phyloP scores from a whole-genome alignment of 2,888 invertebrate species.

The Tiliacea aurago region DNA sequence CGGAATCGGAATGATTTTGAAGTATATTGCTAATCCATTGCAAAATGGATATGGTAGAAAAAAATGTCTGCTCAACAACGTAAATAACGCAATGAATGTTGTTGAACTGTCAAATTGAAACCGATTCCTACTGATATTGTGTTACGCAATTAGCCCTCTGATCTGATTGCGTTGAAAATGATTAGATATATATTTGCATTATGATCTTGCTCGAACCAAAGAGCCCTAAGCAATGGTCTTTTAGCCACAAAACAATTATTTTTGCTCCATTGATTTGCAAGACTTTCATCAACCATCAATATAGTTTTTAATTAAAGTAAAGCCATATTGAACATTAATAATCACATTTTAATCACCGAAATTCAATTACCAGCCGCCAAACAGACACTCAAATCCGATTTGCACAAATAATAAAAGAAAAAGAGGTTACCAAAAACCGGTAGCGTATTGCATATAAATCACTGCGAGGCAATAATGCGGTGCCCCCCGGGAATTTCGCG shows the following conservation, averaged over 20 bases:
- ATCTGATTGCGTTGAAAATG: conserved; percentile 31
- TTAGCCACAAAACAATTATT: neutral
- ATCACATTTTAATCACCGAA: conserved; percentile 37
- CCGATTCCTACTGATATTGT: no score
- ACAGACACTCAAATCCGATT: conserved; percentile 35
- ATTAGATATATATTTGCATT: conserved; percentile 26
- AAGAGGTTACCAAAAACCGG: conserved; percentile 75
- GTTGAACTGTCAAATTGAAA: no score
- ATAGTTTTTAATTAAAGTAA: conserved; percentile 38
- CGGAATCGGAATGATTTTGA: no score
- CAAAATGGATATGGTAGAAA: no score
- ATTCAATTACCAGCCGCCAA: conserved; percentile 49
- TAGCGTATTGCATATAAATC: conserved; percentile 85
- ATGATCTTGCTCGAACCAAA: conserved; percentile 7
- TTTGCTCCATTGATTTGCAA: conserved; percentile 3
- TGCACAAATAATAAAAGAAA: conserved; percentile 63
- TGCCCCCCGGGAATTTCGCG: conserved; percentile 77
- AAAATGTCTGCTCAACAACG: no score
- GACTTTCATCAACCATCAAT: conserved; percentile 22
- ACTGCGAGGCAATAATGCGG: conserved; percentile 86
- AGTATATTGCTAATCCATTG: no score
- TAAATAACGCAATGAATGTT: no score
- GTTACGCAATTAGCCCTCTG: no score
- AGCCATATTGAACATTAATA: conserved; percentile 11
- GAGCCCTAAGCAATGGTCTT: conserved; percentile 8